Evolutionary conservation across 2,888 invertebrate species (phyloP).

Genomic region (Tenthredo notha): DNA sequence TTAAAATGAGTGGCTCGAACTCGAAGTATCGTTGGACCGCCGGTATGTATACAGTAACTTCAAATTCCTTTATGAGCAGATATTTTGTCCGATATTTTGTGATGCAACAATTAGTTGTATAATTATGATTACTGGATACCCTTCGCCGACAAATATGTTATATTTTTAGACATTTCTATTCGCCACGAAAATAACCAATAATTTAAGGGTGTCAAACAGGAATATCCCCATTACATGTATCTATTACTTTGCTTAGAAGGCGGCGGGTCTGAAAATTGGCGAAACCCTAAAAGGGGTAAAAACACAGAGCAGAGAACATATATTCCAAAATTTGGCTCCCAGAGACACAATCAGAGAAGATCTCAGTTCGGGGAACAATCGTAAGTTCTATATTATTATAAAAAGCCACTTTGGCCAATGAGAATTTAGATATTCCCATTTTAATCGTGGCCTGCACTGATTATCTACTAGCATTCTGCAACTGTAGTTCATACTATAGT

Average conservation of each 20-base stretch:
- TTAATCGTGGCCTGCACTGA: too few species aligned
- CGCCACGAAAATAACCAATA: background rate
- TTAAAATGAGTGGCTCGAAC: background rate
- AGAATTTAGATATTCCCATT: background rate
- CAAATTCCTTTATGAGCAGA: background rate
- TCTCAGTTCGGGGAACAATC: background rate
- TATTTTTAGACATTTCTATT: background rate
- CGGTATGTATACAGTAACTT: background rate
- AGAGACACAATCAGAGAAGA: background rate
- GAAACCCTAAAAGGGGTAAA: background rate
- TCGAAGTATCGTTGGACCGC: background rate
- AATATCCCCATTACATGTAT: background rate
- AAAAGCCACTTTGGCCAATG: background rate
- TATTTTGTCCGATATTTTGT: background rate
- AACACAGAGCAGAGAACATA: background rate
- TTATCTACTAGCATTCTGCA: background rate
- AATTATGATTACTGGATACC: background rate
- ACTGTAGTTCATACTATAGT: background rate
- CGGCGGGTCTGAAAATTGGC: background rate
- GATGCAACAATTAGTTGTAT: background rate
- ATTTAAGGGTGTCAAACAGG: too few species aligned
- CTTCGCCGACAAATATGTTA: background rate
- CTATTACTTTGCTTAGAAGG: background rate
- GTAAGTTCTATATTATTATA: background rate
- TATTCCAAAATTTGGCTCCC: background rate